Percentiles rank a stretch among this genome's conserved stretches.
Evolutionary conservation across 2,888 invertebrate genomes (phyloP).

Genomic region (Chrysina gloriosa): DNA sequence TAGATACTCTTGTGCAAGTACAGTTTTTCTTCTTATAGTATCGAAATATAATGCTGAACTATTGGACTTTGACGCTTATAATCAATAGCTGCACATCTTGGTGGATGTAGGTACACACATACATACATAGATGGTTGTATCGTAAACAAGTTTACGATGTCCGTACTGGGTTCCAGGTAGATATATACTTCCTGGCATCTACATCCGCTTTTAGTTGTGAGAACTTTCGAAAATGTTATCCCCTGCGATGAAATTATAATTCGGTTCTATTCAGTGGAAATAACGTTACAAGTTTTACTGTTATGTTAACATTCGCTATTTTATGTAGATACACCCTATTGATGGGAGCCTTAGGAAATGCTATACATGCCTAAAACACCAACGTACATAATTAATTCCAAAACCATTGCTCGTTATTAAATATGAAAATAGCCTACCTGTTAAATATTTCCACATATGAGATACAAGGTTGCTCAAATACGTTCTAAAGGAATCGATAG

Average conservation of each 20-base stretch:
- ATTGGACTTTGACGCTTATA: not conserved
- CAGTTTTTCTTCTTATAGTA: too few species aligned
- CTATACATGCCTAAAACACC: too few species aligned
- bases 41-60: too few species aligned
- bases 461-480: not conserved
- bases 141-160: slow-evolving; percentile 8
- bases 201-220: not conserved
- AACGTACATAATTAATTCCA: too few species aligned
- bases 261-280: not conserved
- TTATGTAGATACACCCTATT: too few species aligned
- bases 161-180: not conserved
- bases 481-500: not conserved
- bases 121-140: not conserved
- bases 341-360: too few species aligned
- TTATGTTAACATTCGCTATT: not conserved
- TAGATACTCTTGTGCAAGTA: too few species aligned
- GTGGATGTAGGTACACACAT: not conserved
- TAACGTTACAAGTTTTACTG: not conserved
- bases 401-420: too few species aligned
- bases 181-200: not conserved
- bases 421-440: too few species aligned
- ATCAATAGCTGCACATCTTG: not conserved
- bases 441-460: too few species aligned
- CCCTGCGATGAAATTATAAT: not conserved
- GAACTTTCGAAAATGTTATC: not conserved